Base-by-base conservation (phyloP, 2,888 invertebrate species). In the Hyppa rectilinea region DNA sequence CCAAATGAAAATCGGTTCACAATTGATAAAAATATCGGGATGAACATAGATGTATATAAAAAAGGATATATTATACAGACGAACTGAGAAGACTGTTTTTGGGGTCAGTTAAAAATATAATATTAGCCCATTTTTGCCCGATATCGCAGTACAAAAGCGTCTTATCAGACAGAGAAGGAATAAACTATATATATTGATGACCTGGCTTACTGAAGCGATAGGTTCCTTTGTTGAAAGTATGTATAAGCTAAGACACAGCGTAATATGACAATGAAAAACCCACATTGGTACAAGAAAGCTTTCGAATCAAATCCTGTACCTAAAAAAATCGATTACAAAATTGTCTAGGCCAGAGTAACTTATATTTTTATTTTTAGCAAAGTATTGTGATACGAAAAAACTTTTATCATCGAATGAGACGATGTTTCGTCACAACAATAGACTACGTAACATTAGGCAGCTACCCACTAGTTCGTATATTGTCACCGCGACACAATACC, bases 401-500 rank as follows among this genome's bases (percentile, higher is more conserved):
- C 9, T n/a, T 40, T 47, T 56, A 31, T 49, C 47, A 31, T 56
- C 12, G 29, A 49, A n/a, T 36, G 49, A 72, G 6, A 38, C n/a
- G 34, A 26, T 43, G 40, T 74, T 43, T 55, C 29, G 20, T 34
- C 38, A 17, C 43, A 49, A 73, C 67, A 80, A 75, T 69, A 34
- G 60, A 7, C 29, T 23, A 31, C 40, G 52, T 50, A 49, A 53
- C 69, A 80, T 80, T 74, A 62, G 56, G 23, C n/a, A 10, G 40
- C 47, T 40, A 49, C 38, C 23, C 29, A 60, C 43, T 29, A 61
- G 36, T 31, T 10, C 31, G 43, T 5, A 10, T 34, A 45, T 38
- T 71, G 56, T 56, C 80, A 31, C 34, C 29, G 61, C 10, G 31
- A 70, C 62, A 65, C 58, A 62, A 62, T 58, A 20, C 52, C 62